Percentiles rank a stretch among this genome's conserved stretches.
phyloP scores from a whole-genome alignment of 1,140 invertebrate genomes.

The Drosophila repletoides region DNA sequence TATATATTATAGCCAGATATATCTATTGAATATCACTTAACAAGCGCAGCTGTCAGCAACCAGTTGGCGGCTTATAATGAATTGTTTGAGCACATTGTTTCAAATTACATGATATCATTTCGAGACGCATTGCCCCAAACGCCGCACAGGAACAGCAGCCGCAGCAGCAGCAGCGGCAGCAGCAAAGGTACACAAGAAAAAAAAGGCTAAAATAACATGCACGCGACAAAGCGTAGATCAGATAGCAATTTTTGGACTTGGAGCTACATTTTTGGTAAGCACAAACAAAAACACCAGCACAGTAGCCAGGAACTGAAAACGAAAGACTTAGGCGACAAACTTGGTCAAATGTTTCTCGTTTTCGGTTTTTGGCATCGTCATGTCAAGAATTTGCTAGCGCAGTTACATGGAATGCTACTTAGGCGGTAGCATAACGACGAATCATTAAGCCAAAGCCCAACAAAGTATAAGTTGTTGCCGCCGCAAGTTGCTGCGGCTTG shows the following conservation, averaged over 20 bases:
- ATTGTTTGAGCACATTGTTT: slow-evolving; percentile 71
- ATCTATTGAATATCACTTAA: slow-evolving; percentile 78
- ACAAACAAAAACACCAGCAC: not conserved
- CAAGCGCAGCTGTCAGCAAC: slow-evolving; percentile 77
- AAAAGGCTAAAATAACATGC: slow-evolving; percentile 40
- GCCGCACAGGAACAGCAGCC: slow-evolving; percentile 15
- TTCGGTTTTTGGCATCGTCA: slow-evolving; percentile 19
- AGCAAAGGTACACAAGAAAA: not conserved
- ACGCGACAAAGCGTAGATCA: slow-evolving; percentile 71
- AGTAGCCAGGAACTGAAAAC: slow-evolving; percentile 17
- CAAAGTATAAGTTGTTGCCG: slow-evolving; percentile 3
- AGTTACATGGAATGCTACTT: slow-evolving; percentile 39
- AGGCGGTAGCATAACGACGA: not conserved
- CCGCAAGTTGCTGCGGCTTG: slow-evolving; percentile 57
- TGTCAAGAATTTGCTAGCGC: slow-evolving; percentile 18
- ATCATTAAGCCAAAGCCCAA: slow-evolving; percentile 1
- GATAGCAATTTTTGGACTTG: slow-evolving; percentile 50
- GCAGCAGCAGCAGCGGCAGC: not conserved
- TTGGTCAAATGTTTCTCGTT: slow-evolving; percentile 40
- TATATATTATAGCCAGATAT: slow-evolving; percentile 6
- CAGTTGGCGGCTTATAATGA: slow-evolving; percentile 69
- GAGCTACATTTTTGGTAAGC: slow-evolving; percentile 7
- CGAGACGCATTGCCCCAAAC: slow-evolving; percentile 28
- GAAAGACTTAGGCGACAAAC: slow-evolving; percentile 44
- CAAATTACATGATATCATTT: slow-evolving; percentile 77